phyloP scores from a whole-genome alignment of 2,888 invertebrate species.

The Aphodius granarius region DNA sequence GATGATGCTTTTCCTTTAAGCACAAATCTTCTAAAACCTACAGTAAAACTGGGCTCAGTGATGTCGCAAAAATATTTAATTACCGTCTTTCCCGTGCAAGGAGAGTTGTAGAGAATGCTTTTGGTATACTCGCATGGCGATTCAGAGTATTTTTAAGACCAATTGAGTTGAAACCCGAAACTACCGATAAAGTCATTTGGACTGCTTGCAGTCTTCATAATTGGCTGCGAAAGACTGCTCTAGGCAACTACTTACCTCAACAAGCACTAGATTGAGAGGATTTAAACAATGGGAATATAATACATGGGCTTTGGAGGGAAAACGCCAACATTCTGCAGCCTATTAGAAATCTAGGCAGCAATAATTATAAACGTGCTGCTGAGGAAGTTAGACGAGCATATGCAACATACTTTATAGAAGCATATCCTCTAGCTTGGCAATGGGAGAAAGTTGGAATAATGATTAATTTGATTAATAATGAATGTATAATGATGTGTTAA shows the following conservation, averaged over 20 bases:
- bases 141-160: constrained; percentile 17
- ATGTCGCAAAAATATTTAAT: constrained; percentile 18
- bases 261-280: constrained; percentile 25
- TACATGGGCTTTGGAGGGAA: constrained; percentile 18
- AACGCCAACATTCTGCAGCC: constrained; percentile 25
- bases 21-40: constrained; percentile 19
- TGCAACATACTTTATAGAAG: constrained; percentile 15
- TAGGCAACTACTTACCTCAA: constrained; percentile 17
- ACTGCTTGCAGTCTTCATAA: constrained; percentile 24
- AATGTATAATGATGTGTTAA: not conserved
- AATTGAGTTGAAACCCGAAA: constrained; percentile 19
- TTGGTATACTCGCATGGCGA: constrained; percentile 21
- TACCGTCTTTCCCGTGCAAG: constrained; percentile 17
- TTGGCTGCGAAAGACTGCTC: constrained; percentile 20
- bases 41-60: constrained; percentile 5
- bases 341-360: constrained; percentile 25
- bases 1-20: constrained; percentile 20
- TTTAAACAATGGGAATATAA: constrained; percentile 27
- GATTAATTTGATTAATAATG: not conserved
- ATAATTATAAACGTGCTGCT: constrained; percentile 14
- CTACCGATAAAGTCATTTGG: constrained; percentile 19
- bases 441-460: constrained; percentile 21
- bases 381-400: constrained; percentile 23
- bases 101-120: constrained; percentile 20
- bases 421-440: constrained; percentile 18